phyloP scores from a whole-genome alignment of 2,113 vertebrate genomes.

The Hirundichthys speculiger region DNA sequence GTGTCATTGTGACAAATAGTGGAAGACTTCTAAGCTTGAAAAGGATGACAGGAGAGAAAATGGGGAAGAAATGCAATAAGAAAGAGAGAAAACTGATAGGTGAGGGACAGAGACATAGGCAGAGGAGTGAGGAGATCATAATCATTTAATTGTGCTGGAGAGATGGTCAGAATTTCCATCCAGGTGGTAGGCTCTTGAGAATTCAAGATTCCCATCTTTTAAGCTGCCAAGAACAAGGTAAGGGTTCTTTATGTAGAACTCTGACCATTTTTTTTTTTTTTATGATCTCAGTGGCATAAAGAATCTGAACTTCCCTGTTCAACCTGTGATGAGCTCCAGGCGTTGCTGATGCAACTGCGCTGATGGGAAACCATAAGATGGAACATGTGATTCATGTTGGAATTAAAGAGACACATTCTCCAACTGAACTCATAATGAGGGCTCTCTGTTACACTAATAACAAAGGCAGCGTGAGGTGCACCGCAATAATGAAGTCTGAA shows the following conservation, averaged over 20 bases:
- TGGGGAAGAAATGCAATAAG: constrained; percentile 42
- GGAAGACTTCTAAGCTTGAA: constrained; percentile 55
- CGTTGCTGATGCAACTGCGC: constrained; percentile 64
- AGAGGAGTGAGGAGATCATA: constrained; percentile 71
- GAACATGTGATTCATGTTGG: constrained; percentile 44
- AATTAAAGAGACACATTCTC: constrained; percentile 43
- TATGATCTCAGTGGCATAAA: constrained; percentile 33
- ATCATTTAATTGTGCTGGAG: constrained; percentile 82
- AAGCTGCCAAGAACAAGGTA: constrained; percentile 37
- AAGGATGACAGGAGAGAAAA: constrained; percentile 59
- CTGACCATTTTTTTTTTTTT: constrained; percentile 14
- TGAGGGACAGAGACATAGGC: constrained; percentile 39
- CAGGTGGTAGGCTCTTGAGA: constrained; percentile 51
- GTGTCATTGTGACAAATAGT: constrained; percentile 80
- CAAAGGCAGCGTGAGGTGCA: constrained; percentile 19
- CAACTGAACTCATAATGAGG: constrained; percentile 34
- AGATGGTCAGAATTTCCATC: constrained; percentile 69
- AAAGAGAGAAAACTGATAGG: constrained; percentile 32
- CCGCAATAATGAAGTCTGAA: constrained; percentile 28
- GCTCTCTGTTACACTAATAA: constrained; percentile 44
- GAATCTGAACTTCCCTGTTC: constrained; percentile 22
- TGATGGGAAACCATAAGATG: constrained; percentile 50
- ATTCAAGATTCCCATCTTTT: constrained; percentile 53
- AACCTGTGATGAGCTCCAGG: constrained; percentile 45
- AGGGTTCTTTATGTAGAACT: constrained; percentile 18